Evolutionary conservation across 2,888 invertebrate genomes (phyloP).

Genomic region (Nyleta sp.): DNA sequence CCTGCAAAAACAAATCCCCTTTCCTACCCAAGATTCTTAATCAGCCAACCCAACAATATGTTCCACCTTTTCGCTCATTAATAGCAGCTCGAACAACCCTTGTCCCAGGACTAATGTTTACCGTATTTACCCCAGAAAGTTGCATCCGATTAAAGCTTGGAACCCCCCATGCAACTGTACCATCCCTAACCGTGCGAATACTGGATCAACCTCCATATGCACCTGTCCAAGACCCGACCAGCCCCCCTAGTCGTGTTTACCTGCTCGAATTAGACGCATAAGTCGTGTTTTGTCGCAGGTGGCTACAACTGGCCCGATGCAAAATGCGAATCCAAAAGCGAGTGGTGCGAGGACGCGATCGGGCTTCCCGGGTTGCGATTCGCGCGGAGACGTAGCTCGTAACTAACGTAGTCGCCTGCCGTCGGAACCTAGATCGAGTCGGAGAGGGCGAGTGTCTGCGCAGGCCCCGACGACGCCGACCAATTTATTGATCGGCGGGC

Average conservation of each 20-base stretch:
- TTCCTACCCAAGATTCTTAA: too few species aligned
- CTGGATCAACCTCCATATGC: background rate
- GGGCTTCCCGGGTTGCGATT: constrained; percentile 31
- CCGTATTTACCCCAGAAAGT: too few species aligned
- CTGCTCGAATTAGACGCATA: constrained; percentile 82
- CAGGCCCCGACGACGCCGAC: constrained; percentile 43
- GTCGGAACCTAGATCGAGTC: constrained; percentile 54
- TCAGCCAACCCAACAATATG: too few species aligned
- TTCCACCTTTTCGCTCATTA: too few species aligned
- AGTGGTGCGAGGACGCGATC: constrained; percentile 8
- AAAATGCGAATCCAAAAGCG: constrained; percentile 22
- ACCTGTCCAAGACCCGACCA: constrained; percentile 12
- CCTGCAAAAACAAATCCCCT: too few species aligned
- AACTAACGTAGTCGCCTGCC: constrained; percentile 53
- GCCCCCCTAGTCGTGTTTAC: constrained; percentile 69
- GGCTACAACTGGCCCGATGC: constrained; percentile 65
- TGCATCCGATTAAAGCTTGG: too few species aligned
- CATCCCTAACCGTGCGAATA: constrained; percentile 2
- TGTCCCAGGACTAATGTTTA: too few species aligned
- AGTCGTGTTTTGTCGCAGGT: constrained; percentile 80
- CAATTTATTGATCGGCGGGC: constrained; percentile 63
- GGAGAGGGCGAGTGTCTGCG: constrained; percentile 44
- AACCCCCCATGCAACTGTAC: background rate
- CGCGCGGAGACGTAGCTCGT: constrained; percentile 53
- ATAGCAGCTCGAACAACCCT: too few species aligned